phyloP scores from a whole-genome alignment of 2,113 vertebrate species.

The Ailuropoda melanoleuca region DNA sequence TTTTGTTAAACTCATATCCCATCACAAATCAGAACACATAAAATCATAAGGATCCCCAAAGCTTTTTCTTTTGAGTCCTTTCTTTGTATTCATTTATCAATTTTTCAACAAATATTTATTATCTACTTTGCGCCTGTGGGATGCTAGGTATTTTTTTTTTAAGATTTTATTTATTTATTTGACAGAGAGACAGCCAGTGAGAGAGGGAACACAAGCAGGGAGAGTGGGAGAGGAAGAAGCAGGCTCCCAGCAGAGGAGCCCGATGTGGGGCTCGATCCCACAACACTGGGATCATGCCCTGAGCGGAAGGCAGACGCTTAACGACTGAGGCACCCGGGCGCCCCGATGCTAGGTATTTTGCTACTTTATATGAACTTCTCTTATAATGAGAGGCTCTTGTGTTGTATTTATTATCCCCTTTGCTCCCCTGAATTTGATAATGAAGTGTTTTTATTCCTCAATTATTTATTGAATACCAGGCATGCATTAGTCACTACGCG shows the following conservation, averaged over 20 bases:
- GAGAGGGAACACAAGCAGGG: no score
- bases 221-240: no score
- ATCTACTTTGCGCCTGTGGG: background rate
- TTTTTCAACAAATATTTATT: background rate
- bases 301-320: no score
- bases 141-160: background rate
- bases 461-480: background rate
- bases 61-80: background rate
- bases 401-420: background rate
- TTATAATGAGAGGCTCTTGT: background rate
- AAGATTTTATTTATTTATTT: no score
- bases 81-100: background rate
- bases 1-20: no score
- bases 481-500: background rate
- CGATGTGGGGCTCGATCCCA: no score
- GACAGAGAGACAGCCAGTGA: no score
- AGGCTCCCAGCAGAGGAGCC: no score
- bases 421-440: background rate
- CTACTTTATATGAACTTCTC: background rate
- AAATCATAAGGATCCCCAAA: background rate
- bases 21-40: background rate
- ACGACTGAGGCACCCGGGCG: no score
- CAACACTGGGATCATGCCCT: no score
- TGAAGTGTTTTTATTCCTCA: background rate
- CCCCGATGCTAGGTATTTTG: background rate